A percentile compares a stretch with the other conserved stretches of the same genome.
Evolutionary conservation across 2,797 vertebrate species (phyloP).

Genomic region (Liasis olivaceus): DNA sequence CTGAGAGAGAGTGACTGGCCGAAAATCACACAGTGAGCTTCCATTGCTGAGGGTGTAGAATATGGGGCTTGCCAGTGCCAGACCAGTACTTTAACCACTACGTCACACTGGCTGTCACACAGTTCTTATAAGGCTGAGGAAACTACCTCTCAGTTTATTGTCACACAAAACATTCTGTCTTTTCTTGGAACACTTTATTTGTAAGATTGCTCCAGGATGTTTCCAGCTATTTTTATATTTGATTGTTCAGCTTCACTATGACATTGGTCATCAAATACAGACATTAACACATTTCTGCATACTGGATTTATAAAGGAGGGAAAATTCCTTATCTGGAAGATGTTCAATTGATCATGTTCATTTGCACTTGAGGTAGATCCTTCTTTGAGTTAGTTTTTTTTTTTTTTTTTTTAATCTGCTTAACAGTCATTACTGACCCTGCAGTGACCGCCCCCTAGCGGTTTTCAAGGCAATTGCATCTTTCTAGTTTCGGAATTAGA

Average conservation of each 20-base stretch:
- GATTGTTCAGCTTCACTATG: background rate
- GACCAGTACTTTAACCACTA: background rate
- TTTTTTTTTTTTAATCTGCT: no score
- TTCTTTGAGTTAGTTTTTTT: background rate
- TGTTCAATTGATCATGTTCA: background rate
- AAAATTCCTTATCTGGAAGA: background rate
- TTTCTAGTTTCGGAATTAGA: no score
- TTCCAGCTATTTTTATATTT: background rate
- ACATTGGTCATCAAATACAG: background rate
- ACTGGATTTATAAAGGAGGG: background rate
- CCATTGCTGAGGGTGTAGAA: background rate
- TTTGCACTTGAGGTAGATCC: background rate
- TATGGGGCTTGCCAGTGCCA: background rate
- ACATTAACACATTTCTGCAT: background rate
- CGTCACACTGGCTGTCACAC: background rate
- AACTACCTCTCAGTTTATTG: background rate
- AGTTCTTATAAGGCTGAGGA: background rate
- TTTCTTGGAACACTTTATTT: background rate
- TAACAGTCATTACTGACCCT: no score
- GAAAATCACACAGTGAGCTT: background rate
- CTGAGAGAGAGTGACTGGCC: background rate
- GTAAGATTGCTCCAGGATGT: background rate
- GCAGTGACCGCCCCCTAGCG: no score
- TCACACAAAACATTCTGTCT: background rate
- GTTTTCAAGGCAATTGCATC: no score